These are phyloP conservation scores for Luehdorfia chinensis DNA, from an alignment of 1,140 invertebrate species.

Conservation along the genomic window DNA sequence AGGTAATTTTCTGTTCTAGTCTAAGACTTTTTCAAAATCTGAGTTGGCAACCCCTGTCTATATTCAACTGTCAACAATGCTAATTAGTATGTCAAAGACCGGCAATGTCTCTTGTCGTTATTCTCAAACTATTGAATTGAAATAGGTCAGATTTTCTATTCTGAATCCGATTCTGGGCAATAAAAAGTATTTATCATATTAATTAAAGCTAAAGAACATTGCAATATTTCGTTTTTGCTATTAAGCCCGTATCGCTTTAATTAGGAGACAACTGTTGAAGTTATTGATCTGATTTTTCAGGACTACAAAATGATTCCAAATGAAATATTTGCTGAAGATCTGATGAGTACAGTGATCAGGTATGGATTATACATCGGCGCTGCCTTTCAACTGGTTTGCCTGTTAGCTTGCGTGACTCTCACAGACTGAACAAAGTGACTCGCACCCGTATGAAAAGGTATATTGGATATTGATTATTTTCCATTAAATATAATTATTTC, in stretches of 20 bases:
- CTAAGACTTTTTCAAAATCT: too few species aligned
- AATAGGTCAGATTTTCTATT: not conserved
- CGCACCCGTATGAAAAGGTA: constrained; percentile 65
- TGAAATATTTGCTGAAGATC: constrained; percentile 77
- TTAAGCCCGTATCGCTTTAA: too few species aligned
- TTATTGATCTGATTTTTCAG: constrained; percentile 13
- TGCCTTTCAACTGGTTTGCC: constrained; percentile 82
- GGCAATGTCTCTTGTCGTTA: not conserved
- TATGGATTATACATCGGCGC: constrained; percentile 84
- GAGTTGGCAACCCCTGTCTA: too few species aligned
- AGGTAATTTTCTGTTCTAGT: too few species aligned
- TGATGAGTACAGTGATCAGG: constrained; percentile 81
- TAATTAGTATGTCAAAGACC: not conserved
- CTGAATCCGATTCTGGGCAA: not conserved
- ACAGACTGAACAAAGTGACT: constrained; percentile 61
- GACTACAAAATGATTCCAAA: constrained; percentile 54
- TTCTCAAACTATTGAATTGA: not conserved
- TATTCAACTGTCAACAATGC: too few species aligned
- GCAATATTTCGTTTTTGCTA: too few species aligned
- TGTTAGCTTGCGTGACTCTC: constrained; percentile 82
- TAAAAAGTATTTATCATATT: not conserved
- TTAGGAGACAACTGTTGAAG: too few species aligned
- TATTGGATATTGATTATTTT: too few species aligned
- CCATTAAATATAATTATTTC: too few species aligned
- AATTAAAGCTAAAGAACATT: not conserved